A percentile compares a stretch with the other conserved stretches of the same genome.
Evolutionary conservation across 2,888 invertebrate genomes (phyloP).

Genomic region (Melipona bicolor): DNA sequence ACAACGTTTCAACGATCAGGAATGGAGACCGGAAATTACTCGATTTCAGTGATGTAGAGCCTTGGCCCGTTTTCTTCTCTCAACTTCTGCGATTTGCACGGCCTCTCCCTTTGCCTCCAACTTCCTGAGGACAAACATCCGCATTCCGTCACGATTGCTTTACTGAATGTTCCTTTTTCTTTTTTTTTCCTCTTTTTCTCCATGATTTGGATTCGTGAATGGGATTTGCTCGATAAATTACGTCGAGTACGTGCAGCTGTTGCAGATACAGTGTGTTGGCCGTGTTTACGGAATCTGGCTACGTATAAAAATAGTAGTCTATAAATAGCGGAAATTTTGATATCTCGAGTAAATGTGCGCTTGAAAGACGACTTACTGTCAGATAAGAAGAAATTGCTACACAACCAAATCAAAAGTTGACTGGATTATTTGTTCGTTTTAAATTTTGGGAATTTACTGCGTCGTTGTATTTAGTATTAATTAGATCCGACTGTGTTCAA

Average conservation of each 20-base stretch:
- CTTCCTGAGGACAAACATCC: conserved; percentile 54
- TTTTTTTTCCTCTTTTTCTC: too few relatives aligned
- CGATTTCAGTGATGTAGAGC: conserved; percentile 18
- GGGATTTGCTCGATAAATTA: conserved; percentile 10
- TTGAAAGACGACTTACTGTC: too few relatives aligned
- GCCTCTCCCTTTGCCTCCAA: conserved; percentile 26
- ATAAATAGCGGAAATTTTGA: too few relatives aligned
- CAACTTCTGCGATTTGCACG: conserved; percentile 16
- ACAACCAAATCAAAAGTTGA: too few relatives aligned
- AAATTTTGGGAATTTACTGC: too few relatives aligned
- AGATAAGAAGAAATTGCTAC: too few relatives aligned
- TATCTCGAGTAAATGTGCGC: too few relatives aligned
- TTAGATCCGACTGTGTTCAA: too few relatives aligned
- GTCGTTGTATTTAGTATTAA: too few relatives aligned
- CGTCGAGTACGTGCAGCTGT: conserved; percentile 18
- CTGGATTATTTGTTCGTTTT: too few relatives aligned
- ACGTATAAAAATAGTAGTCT: not conserved
- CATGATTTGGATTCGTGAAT: too few relatives aligned
- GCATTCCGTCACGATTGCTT: conserved; percentile 14
- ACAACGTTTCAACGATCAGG: not conserved
- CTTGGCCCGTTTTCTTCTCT: conserved; percentile 39
- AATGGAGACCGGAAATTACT: conserved; percentile 47
- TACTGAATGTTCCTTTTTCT: not conserved
- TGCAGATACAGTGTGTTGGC: conserved; percentile 9
- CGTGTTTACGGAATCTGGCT: not conserved